Conservation (phyloP, 2,113 vertebrate genomes). For the Formicarius rufipectus region DNA sequence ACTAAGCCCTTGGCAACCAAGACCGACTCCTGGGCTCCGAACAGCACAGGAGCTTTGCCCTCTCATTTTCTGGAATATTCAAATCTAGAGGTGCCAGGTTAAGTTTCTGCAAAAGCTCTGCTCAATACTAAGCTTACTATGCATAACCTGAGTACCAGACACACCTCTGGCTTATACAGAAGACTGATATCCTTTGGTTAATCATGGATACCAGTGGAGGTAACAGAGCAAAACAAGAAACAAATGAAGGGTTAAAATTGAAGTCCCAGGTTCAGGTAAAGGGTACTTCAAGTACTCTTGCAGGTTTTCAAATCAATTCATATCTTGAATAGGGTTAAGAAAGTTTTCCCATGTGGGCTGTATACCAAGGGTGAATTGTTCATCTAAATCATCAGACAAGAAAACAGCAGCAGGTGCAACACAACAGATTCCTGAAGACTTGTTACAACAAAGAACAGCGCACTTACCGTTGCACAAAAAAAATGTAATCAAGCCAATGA, state of each 20-base stretch:
- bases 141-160: not conserved
- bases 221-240: not conserved
- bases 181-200: not conserved
- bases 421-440: not conserved
- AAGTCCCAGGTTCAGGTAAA: not conserved
- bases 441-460: not conserved
- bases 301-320: not conserved
- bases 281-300: not conserved
- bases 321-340: not conserved
- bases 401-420: not conserved
- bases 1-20: not conserved
- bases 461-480: constrained; percentile 68
- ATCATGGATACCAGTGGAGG: not conserved
- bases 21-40: not conserved
- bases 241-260: not conserved
- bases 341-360: not conserved
- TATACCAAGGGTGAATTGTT: not conserved
- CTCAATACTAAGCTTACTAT: not conserved
- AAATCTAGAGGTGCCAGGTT: not conserved
- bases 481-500: constrained; percentile 61
- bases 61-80: not conserved
- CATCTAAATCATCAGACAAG: not conserved
- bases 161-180: not conserved
- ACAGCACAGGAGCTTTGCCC: not conserved
- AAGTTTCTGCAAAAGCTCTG: not conserved